Base-by-base conservation (phyloP, 2,797 vertebrate genomes). In the Luscinia luscinia region DNA sequence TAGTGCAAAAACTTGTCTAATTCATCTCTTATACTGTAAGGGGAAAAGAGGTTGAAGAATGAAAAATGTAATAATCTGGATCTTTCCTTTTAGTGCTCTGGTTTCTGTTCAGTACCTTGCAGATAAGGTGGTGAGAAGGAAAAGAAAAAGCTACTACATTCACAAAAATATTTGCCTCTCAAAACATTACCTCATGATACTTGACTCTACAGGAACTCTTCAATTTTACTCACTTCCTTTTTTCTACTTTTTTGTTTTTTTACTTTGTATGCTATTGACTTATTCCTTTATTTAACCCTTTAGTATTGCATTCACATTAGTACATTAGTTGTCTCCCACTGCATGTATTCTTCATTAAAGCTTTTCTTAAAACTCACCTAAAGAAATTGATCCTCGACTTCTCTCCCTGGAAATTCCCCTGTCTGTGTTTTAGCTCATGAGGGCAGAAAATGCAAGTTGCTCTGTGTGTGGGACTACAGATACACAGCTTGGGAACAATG, bases 401-500 rank as follows among this genome's bases (percentile, higher is more conserved):
- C 24, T 62, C 58, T 66, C 69, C 66, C 28, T 55, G 62, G 48
- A 92, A 75, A 38, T 59, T 84, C 66, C 17, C 22, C 23, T 59
- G 9, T 61, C 28, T 41, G n/a, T 55, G 28, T 63, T 92, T 59
- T 58, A 78, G 63, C 51, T 93, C 16, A 1, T 30, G 16, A 36
- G 57, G 59, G 74, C 63, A 94, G 73, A 95, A 82, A 79, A 95
- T 26, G 30, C 83, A 64, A 90, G 70, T 84, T 63, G n/a, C 22
- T 75, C 62, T 69, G 9, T 41, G 10, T 22, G 16, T 43, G 59
- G 41, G 72, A 69, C 72, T 81, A 9, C 59, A 83, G 68, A 81
- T 16, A 38, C 63, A 38, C 62, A 86, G 64, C 62, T 89, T 41
- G 19, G 69, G 87, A 95, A 92, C 92, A 96, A 96, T 92, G 89